phyloP scores from a whole-genome alignment of 2,797 vertebrate species.

The Mus spretus region DNA sequence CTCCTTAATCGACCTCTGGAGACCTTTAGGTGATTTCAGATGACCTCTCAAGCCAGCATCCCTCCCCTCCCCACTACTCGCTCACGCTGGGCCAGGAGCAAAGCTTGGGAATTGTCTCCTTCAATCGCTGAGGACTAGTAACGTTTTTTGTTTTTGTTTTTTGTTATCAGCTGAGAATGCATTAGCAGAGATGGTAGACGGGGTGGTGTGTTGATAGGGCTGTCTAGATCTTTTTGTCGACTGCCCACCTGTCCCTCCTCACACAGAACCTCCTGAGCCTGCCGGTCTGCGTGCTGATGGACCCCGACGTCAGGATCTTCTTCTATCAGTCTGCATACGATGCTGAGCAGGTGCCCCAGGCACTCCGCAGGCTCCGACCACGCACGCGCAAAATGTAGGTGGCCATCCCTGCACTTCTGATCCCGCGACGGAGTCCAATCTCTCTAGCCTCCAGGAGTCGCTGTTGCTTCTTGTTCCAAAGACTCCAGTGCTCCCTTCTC shows the following conservation, averaged over 20 bases:
- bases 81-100: neutral
- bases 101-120: neutral
- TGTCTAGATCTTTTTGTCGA: neutral
- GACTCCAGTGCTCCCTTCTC: neutral
- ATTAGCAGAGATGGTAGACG: accelerated
- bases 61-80: neutral
- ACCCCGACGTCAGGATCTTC: constrained; percentile 94
- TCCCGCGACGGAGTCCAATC: neutral
- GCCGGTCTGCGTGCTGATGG: constrained; percentile 93
- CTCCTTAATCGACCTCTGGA: neutral
- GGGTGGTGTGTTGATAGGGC: neutral
- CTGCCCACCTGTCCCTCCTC: neutral
- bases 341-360: constrained; percentile 91
- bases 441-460: neutral
- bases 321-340: constrained; percentile 95
- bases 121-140: neutral
- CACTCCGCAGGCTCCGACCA: constrained; percentile 95
- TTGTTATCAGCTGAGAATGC: neutral
- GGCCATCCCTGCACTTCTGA: accelerated
- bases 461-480: neutral
- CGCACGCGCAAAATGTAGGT: constrained; percentile 96
- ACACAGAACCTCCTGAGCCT: constrained; percentile 93
- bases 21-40: neutral
- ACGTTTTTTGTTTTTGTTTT: neutral
- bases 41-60: neutral